Percentiles rank a stretch among this genome's conserved stretches.
Conservation (phyloP, 2,888 invertebrate species). For the Nephrotoma appendiculata region DNA sequence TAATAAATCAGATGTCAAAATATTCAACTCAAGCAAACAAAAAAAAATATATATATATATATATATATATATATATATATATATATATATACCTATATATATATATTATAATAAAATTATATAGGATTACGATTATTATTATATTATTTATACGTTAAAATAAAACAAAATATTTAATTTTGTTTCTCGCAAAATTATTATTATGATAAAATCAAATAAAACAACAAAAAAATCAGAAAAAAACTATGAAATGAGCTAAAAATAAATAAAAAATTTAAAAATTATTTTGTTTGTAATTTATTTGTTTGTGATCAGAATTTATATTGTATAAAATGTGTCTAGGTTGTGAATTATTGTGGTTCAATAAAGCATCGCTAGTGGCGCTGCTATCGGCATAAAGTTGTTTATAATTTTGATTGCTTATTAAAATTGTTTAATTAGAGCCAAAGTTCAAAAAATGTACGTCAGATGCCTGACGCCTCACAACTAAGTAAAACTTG, state of each 20-base stretch:
- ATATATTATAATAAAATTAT: background rate
- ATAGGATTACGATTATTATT: background rate
- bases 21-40: background rate
- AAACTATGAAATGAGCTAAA: background rate
- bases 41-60: background rate
- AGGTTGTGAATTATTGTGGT: too few species aligned
- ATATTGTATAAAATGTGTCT: too few species aligned
- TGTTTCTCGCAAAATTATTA: background rate
- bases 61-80: too few species aligned
- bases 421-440: too few species aligned
- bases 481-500: too few species aligned
- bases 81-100: too few species aligned
- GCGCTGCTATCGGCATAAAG: too few species aligned
- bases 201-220: background rate
- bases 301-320: too few species aligned
- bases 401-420: too few species aligned
- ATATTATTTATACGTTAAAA: background rate
- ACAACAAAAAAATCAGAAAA: background rate
- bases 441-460: too few species aligned
- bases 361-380: too few species aligned
- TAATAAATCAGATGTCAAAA: background rate
- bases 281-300: background rate
- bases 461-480: too few species aligned
- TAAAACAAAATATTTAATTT: background rate
- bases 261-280: background rate